Percentiles rank a stretch among this genome's conserved stretches.
Evolutionary conservation across 2,113 vertebrate genomes (phyloP).

Genomic region (Mola mola): DNA sequence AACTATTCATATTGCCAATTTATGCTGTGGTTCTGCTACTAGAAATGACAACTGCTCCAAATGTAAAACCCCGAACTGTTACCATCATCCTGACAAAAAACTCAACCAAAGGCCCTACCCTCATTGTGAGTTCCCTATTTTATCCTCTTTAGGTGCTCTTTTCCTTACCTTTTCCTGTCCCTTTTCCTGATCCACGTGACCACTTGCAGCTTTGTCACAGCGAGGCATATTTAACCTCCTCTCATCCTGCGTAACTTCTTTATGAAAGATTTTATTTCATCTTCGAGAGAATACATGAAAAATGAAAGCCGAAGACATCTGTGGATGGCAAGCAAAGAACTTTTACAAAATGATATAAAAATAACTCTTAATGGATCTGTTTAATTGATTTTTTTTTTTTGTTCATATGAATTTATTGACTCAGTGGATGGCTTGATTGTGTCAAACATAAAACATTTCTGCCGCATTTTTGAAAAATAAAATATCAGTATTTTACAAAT

Average conservation of each 20-base stretch:
- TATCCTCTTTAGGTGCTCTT: background rate
- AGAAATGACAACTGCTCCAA: background rate
- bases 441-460: conserved; percentile 94
- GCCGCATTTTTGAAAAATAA: conserved; percentile 94
- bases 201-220: conserved; percentile 65
- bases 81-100: too few species aligned
- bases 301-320: conserved; percentile 61
- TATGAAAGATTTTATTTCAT: conserved; percentile 64
- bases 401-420: conserved; percentile 89
- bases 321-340: conserved; percentile 66
- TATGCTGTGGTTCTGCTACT: background rate
- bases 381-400: conserved; percentile 67
- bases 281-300: conserved; percentile 60
- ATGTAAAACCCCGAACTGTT: too few species aligned
- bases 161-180: conserved; percentile 1
- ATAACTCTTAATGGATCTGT: conserved; percentile 63
- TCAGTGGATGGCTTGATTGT: conserved; percentile 93
- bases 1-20: too few species aligned
- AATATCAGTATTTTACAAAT: conserved; percentile 93
- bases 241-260: conserved; percentile 69
- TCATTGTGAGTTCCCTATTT: conserved; percentile 4
- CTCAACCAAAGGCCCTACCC: conserved; percentile 16
- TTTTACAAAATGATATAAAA: conserved; percentile 67
- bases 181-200: conserved; percentile 49
- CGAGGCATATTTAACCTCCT: conserved; percentile 75